phyloP scores from a whole-genome alignment of 2,113 vertebrate genomes.

The Semnornis frantzii region DNA sequence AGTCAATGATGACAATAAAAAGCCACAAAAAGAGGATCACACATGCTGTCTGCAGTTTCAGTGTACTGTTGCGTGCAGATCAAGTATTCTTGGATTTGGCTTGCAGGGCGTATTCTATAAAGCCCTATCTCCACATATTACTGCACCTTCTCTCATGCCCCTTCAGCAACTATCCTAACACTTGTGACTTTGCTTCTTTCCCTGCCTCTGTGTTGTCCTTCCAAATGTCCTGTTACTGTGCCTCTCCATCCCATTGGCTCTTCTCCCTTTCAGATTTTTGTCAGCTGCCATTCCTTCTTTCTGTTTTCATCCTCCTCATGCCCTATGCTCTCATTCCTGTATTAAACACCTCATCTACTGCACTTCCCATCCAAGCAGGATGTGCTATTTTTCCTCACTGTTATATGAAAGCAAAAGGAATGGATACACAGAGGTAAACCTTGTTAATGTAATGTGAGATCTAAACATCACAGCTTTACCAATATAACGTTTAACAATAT shows the following conservation, averaged over 20 bases:
- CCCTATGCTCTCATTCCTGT: accelerated
- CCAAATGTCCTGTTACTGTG: not conserved
- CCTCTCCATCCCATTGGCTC: not conserved
- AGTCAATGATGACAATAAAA: not conserved
- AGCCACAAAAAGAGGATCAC: not conserved
- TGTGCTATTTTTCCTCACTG: accelerated
- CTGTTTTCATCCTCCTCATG: not conserved
- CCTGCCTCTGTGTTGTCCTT: accelerated
- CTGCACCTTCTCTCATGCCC: not conserved
- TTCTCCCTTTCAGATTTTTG: not conserved
- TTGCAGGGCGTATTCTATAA: not conserved
- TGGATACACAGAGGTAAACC: not conserved
- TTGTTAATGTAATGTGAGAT: not conserved
- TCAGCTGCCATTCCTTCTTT: not conserved
- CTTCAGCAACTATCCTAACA: not conserved
- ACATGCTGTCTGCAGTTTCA: not conserved
- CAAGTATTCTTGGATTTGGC: not conserved
- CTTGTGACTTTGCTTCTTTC: not conserved
- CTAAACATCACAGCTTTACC: not conserved
- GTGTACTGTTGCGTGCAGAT: not conserved
- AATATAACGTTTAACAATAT: not conserved
- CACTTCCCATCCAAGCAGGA: not conserved
- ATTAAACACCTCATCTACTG: not conserved
- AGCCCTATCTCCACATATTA: not conserved
- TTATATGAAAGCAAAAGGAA: not conserved